Evolutionary conservation across 2,113 vertebrate species (phyloP), one percentile per base, ranked within the genome.

Genomic region (Campylorhamphus procurvoides): DNA sequence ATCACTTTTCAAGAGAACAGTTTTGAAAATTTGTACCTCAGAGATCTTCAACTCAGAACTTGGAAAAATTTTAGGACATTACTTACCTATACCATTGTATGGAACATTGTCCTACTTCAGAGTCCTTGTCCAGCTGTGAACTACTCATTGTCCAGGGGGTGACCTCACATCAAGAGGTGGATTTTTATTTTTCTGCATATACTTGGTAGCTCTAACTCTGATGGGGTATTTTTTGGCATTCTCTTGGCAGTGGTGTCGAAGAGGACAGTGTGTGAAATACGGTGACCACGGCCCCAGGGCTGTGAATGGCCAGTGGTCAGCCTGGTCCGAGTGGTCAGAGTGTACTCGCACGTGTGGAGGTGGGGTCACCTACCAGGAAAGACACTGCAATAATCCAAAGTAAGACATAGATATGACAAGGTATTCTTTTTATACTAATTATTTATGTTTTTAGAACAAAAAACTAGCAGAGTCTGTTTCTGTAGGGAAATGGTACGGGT

Each of bases 351-450:
- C 98, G 7, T 99, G 99, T 19, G 99, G 99, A 60, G 98, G 98
- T 63, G 99, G 99, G 46, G 98, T 99, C 73, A 99, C 97, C 68
- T 98, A 98, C 71, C 98, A 98, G 42, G 99, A 99, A 49, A 98
- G 99, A 56, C 98, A 98, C 89, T 99, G 99, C 97, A 99, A 96
- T 89, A 99, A 98, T 78, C 99, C 99, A 93, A 99, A 99, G 99
- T 99, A 99, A 98, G 97, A 3, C 84, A 90, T 10, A 81, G 79
- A 53, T 68, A 13, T 53, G 49, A 23, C 74, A 50, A 80, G 42
- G 28, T 46, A 47, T 86, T 50, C 3, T 46, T 91, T 86, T 73
- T 52, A 29, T 75, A 6, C 53, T 87, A 6, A 27, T n/a, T 81
- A 37, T 37, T 63, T 7, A 6, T 69, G 33, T 33, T 66, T 17